Percentiles rank a stretch among this genome's conserved stretches.
Conservation (phyloP, 2,888 invertebrate genomes). For the Ganaspis brasiliensis region DNA sequence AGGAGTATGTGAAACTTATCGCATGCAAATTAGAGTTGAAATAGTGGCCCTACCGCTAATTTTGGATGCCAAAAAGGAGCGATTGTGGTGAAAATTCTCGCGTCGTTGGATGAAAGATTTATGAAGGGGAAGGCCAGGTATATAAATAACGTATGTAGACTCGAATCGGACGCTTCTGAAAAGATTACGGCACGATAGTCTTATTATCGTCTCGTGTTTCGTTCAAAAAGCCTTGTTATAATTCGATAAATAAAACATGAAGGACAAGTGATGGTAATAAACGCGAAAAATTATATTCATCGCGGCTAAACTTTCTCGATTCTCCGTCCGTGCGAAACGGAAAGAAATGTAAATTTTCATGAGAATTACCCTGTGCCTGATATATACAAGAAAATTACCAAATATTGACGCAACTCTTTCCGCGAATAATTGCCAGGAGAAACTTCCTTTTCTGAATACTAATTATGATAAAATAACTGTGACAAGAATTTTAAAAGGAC, state of each 20-base stretch:
- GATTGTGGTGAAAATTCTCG: constrained; percentile 55
- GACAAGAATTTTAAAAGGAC: constrained; percentile 8
- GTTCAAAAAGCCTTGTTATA: constrained; percentile 28
- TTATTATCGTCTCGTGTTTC: constrained; percentile 39
- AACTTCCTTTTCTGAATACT: no score
- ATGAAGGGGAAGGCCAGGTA: constrained; percentile 63
- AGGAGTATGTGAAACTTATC: constrained; percentile 49
- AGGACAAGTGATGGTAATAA: constrained; percentile 29
- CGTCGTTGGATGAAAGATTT: constrained; percentile 72
- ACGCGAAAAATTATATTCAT: constrained; percentile 31
- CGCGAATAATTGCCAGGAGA: neutral
- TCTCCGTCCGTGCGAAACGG: neutral
- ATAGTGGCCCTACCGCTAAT: constrained; percentile 60
- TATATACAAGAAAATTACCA: neutral
- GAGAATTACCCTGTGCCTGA: neutral
- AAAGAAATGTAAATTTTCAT: neutral
- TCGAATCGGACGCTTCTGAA: constrained; percentile 46
- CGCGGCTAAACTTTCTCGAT: constrained; percentile 8
- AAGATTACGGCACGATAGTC: constrained; percentile 46
- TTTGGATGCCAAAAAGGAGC: constrained; percentile 54
- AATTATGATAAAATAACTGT: neutral
- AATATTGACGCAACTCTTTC: neutral
- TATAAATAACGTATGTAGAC: constrained; percentile 55
- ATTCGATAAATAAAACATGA: constrained; percentile 37
- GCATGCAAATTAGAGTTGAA: constrained; percentile 65